Evolutionary conservation across 2,797 vertebrate genomes (phyloP), one percentile per base, ranked within the genome.

Genomic region (Chaetophractus vellerosus): DNA sequence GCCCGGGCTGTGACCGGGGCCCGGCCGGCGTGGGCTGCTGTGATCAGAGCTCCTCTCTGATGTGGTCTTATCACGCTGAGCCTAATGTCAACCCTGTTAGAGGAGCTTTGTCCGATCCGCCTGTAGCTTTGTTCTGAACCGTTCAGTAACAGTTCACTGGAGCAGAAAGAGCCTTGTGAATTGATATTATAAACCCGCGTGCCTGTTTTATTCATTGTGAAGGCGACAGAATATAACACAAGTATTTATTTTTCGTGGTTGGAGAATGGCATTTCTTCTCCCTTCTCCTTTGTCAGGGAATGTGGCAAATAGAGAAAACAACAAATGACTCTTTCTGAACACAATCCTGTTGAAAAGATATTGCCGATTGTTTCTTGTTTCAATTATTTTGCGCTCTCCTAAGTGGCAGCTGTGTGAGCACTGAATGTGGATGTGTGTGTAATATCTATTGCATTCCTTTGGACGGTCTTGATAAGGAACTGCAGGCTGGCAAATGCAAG

Each of bases 101-200:
- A 98, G 97, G 97, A 97, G 98, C 98, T 98, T 98, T 98, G 98
- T 98, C 98, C 98, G 36, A 98, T 98, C 97, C 97, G 98, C 98
- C 98, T 97, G 98, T 97, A 98, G 98, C 98, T 98, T 99, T 98
- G 98, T 98, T 99, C 98, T 98, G 97, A 98, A 98, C 98, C 97
- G 96, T 98, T 98, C 98, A 98, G 98, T 98, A 98, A 98, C 98
- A 98, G 98, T 96, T 98, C 98, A 98, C 72, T 98, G 98, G 98
- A 98, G 98, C 98, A 98, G 98, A 98, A 98, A 98, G 97, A 98
- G 97, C 97, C 97, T 96, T 98, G 98, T 94, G 98, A 98, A 98
- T 98, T 98, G 98, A 98, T 99, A 98, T 98, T 98, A 98, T 98
- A 98, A 98, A 98, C 98, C 98, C 95, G 85, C 96, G 86, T 91